Percentiles rank a stretch among this genome's conserved stretches.
These are phyloP conservation scores for Galerucella pusilla DNA, from an alignment of 2,888 invertebrate genomes.

Conservation along the genomic window DNA sequence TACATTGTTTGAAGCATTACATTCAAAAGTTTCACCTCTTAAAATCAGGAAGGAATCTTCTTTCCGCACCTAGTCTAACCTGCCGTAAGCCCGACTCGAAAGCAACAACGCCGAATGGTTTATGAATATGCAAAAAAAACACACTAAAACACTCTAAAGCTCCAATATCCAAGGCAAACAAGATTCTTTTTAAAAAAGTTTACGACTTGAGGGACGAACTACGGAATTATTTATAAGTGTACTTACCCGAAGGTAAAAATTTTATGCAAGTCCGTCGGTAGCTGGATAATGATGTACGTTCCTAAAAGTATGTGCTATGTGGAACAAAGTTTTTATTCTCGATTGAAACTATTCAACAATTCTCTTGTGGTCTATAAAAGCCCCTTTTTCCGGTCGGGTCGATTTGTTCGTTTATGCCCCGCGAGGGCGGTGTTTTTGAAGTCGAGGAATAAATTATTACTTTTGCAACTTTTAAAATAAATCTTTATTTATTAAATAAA, in stretches of 20 bases:
- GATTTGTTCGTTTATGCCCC: background rate
- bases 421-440: background rate
- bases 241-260: slow-evolving; percentile 15
- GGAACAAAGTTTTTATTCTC: slow-evolving; percentile 12
- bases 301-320: slow-evolving; percentile 4
- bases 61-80: background rate
- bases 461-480: background rate
- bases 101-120: background rate
- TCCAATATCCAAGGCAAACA: slow-evolving; percentile 28
- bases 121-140: slow-evolving; percentile 35
- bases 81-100: background rate
- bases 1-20: background rate
- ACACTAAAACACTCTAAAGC: slow-evolving; percentile 28
- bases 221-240: slow-evolving; percentile 16
- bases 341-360: slow-evolving; percentile 5
- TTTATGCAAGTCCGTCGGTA: slow-evolving; percentile 15
- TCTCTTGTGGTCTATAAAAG: background rate
- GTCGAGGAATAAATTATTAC: background rate
- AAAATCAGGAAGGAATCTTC: background rate
- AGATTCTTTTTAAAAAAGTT: slow-evolving; percentile 21
- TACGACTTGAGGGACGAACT: slow-evolving; percentile 3
- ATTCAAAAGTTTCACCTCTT: background rate
- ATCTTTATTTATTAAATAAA: background rate
- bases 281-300: slow-evolving; percentile 15
- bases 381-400: background rate